Base-by-base conservation (phyloP, 2,888 invertebrate species). In the Torymus aiolomorphi region DNA sequence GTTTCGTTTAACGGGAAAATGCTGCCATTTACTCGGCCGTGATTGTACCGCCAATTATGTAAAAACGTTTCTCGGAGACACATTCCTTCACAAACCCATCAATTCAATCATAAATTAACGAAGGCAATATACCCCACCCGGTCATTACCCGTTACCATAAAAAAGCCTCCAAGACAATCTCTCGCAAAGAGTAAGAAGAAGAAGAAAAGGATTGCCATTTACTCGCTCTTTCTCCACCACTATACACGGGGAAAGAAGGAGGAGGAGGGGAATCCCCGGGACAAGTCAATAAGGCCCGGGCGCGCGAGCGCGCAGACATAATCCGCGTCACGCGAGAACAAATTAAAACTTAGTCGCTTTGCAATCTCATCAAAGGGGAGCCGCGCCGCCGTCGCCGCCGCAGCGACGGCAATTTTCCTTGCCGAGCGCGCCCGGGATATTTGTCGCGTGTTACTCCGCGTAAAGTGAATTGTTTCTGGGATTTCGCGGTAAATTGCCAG, bases 271-370 rank as follows among this genome's bases (percentile, higher is more conserved):
- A 56, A 70, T 72, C 65, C 56, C 65, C 75, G 14, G 71, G 75
- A 81, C 81, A 71, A 81, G 81, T 81, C 79, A 79, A 81, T 81
- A 87, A 87, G 84, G 85, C 84, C 84, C 82, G 83, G 80, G 73
- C 67, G 31, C 31, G 8, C 31, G 31, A 49, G 83, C 20, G 20
- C 20, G 20, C 20, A 85, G 84, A 85, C 85, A 86, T 87, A 87
- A 88, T 88, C 86, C 80, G 49, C 85, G 87, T 86, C 85, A 86
- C 86, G 85, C 86, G 83, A 86, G 85, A 85, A 86, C 86, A 87
- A 86, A 85, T 87, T 86, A 86, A 88, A 86, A 85, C 86, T 87
- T 87, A 85, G 86, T 86, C 86, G 86, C 87, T 87, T 87, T 87
- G 87, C 87, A 86, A 86, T 87, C 85, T 88, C 86, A 86, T 87